A percentile compares a stretch with the other conserved stretches of the same genome.
Conservation (phyloP, 2,888 invertebrate species). For the Synanthedon formicaeformis region DNA sequence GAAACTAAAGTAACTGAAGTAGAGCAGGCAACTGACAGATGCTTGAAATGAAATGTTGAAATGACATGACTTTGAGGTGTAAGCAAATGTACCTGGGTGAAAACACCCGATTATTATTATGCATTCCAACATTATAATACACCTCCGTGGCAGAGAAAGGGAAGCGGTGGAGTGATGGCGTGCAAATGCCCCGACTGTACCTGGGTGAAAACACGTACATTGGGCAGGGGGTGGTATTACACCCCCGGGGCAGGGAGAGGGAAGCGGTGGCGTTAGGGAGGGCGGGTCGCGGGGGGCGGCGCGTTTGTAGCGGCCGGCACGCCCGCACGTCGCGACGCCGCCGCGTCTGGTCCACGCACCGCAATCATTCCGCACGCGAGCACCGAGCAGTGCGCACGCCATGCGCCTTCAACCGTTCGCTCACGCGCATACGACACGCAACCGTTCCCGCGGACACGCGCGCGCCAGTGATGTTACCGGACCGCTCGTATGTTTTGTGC, state of each 20-base stretch:
- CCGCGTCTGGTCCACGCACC: constrained; percentile 32
- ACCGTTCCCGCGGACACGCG: constrained; percentile 37
- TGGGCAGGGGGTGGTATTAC: neutral
- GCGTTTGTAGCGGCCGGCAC: constrained; percentile 13
- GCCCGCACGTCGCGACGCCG: constrained; percentile 43
- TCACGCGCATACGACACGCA: constrained; percentile 3
- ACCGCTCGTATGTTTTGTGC: constrained; percentile 24
- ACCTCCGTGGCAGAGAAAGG: no score
- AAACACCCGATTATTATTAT: no score
- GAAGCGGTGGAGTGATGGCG: no score
- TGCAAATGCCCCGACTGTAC: no score
- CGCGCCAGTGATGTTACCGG: constrained; percentile 58
- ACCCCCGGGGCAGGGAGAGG: constrained; percentile 12
- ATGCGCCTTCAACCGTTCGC: constrained; percentile 26
- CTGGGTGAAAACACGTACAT: no score
- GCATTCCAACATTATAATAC: no score
- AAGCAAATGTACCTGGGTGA: no score
- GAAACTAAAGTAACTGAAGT: no score
- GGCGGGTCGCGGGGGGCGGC: constrained; percentile 16
- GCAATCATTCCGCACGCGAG: constrained; percentile 26
- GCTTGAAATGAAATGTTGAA: no score
- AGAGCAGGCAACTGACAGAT: no score
- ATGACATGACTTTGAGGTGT: no score
- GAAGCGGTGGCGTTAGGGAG: constrained; percentile 20
- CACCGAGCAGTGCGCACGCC: constrained; percentile 40